A percentile compares a stretch with the other conserved stretches of the same genome.
Conservation (phyloP, 2,113 vertebrate species). For the Ovis aries region ARS-UI_Ramb_v3.0 NC_056057.1:13152001-13152500, state of each 20-base stretch:
- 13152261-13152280: rapidly evolving
- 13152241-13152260: not conserved
- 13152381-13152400: rapidly evolving
- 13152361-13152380: too few species aligned
- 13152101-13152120: not conserved
- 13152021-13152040: not conserved
- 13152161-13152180: not conserved
- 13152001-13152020: not conserved
- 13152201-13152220: not conserved
- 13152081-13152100: not conserved
- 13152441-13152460: not conserved
- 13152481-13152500: not conserved
- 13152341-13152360: rapidly evolving
- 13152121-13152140: not conserved
- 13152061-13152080: not conserved
- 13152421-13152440: not conserved
- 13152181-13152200: not conserved
- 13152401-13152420: not conserved
- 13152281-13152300: not conserved
- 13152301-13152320: not conserved
- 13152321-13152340: not conserved
- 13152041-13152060: not conserved
- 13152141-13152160: not conserved
- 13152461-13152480: not conserved
- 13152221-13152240: not conserved